Conservation (phyloP, 2,888 invertebrate species). For the Augochlorella aurata region DNA sequence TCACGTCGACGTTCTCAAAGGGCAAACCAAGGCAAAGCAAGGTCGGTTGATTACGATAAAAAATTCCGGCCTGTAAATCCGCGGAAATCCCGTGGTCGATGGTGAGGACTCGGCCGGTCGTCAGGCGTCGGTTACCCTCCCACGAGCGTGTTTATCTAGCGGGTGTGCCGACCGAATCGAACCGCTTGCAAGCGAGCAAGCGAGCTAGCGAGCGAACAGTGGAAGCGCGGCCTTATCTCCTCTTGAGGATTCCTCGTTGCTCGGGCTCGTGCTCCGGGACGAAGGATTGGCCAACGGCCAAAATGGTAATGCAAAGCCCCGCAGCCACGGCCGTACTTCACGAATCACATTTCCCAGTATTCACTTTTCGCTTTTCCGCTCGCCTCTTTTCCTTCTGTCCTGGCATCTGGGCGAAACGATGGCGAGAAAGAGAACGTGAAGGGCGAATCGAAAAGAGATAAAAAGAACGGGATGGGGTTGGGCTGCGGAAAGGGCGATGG, state of each 20-base stretch:
- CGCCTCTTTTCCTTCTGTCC: conserved; percentile 52
- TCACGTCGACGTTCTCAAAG: too few species aligned
- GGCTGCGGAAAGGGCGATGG: not conserved
- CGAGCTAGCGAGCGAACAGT: conserved; percentile 24
- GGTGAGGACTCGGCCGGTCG: not conserved
- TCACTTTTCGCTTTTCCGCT: conserved; percentile 73
- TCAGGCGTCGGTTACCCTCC: conserved; percentile 38
- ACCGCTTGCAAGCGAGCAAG: conserved; percentile 57
- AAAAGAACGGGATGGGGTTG: not conserved
- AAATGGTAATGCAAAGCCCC: conserved; percentile 77
- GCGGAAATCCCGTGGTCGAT: conserved; percentile 58
- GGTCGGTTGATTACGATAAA: conserved; percentile 67
- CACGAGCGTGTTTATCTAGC: conserved; percentile 73
- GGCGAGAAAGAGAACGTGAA: conserved; percentile 22
- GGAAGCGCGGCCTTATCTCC: conserved; percentile 70
- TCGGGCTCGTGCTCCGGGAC: conserved; percentile 52
- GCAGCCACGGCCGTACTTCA: conserved; percentile 60
- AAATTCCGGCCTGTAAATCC: conserved; percentile 72
- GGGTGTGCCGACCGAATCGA: conserved; percentile 67
- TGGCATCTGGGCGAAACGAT: conserved; percentile 41
- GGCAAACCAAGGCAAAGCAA: too few species aligned
- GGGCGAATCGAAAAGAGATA: not conserved
- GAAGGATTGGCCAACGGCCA: conserved; percentile 72
- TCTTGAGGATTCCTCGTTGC: conserved; percentile 69
- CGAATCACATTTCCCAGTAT: conserved; percentile 74